phyloP scores from a whole-genome alignment of 2,888 invertebrate species.

The Torymus auratus region DNA sequence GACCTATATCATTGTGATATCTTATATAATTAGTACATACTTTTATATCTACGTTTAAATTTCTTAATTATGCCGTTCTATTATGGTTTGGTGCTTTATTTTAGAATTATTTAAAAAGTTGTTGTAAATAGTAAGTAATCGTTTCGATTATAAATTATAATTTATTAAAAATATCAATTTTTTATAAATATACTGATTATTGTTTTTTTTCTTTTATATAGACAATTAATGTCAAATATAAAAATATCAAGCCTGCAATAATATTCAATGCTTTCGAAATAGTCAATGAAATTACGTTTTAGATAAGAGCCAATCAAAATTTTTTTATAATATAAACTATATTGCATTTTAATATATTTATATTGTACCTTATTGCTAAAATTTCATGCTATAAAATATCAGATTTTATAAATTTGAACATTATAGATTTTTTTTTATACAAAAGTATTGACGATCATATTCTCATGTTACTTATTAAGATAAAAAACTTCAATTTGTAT shows the following conservation, averaged over 20 bases:
- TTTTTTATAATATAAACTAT: not conserved
- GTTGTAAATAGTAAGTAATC: no score
- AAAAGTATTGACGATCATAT: not conserved
- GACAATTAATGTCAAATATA: no score
- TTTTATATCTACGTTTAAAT: not conserved
- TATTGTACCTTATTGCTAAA: not conserved
- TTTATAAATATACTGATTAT: no score
- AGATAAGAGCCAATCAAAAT: slow-evolving; percentile 6
- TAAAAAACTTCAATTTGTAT: not conserved
- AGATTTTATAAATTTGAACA: no score
- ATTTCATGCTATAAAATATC: no score
- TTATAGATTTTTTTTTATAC: not conserved
- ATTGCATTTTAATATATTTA: slow-evolving; percentile 5
- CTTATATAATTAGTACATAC: not conserved
- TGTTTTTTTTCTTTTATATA: no score
- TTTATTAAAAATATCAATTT: no score
- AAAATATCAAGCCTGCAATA: no score
- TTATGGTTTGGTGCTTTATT: not conserved
- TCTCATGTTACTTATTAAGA: not conserved
- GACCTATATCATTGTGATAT: slow-evolving; percentile 11
- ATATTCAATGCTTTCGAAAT: not conserved
- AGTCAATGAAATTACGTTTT: slow-evolving; percentile 7
- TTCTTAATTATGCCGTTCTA: not conserved
- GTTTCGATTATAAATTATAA: no score
- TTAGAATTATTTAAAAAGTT: not conserved